Percentiles rank a stretch among this genome's conserved stretches.
Conservation (phyloP, 2,888 invertebrate species). For the Orchestes rusci region DNA sequence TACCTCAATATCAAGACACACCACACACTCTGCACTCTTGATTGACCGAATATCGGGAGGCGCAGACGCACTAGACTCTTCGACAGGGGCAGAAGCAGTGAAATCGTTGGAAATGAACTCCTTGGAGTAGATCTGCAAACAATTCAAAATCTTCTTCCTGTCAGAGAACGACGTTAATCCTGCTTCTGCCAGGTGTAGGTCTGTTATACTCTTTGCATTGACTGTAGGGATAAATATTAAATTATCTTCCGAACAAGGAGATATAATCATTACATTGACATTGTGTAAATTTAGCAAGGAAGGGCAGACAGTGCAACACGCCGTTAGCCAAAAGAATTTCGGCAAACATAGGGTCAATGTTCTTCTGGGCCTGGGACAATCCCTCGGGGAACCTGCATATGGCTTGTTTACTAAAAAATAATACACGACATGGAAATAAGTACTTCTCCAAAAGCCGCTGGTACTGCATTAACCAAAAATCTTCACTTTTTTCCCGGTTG, state of each 20-base stretch:
- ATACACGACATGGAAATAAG: slow-evolving; percentile 1
- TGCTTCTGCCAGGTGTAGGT: slow-evolving; percentile 51
- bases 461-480: slow-evolving; percentile 75
- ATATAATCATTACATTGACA: slow-evolving; percentile 45
- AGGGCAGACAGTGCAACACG: slow-evolving; percentile 69
- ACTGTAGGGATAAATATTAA: slow-evolving; percentile 26
- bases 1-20: slow-evolving; percentile 71
- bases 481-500: slow-evolving; percentile 47
- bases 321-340: slow-evolving; percentile 64
- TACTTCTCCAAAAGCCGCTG: slow-evolving; percentile 68
- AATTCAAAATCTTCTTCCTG: slow-evolving; percentile 54
- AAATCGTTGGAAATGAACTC: slow-evolving; percentile 18
- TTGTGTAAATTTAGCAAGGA: slow-evolving; percentile 57
- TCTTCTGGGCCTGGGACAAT: slow-evolving; percentile 53
- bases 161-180: slow-evolving; percentile 53
- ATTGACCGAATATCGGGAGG: slow-evolving; percentile 39
- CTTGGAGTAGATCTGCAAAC: slow-evolving; percentile 54
- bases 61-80: slow-evolving; percentile 35
- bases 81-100: slow-evolving; percentile 34
- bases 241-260: background rate
- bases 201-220: slow-evolving; percentile 47
- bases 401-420: slow-evolving; percentile 1
- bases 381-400: slow-evolving; percentile 50
- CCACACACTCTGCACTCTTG: slow-evolving; percentile 63
- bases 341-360: slow-evolving; percentile 60